Evolutionary conservation across 1,140 invertebrate genomes (phyloP).

Genomic region (Zaprionus capensis): DNA sequence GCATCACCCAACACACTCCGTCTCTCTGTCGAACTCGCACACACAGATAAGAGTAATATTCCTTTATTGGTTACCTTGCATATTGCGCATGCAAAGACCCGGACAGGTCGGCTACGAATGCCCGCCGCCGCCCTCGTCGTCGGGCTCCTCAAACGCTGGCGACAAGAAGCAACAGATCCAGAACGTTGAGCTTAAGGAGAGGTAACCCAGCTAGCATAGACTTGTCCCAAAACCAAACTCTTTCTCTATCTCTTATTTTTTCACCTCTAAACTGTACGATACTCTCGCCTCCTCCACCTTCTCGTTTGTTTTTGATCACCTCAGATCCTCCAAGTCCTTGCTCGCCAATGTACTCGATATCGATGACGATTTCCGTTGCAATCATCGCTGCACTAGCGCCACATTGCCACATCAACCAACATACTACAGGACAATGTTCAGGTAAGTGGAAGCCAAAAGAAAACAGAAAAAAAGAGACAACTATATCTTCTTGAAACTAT

Average conservation of each 20-base stretch:
- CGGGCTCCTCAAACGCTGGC: conserved; percentile 85
- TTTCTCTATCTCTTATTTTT: conserved; percentile 1
- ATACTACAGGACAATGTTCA: conserved; percentile 83
- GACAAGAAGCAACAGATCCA: conserved; percentile 85
- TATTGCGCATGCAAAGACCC: conserved; percentile 97
- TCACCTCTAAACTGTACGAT: neutral
- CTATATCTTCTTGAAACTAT: no score
- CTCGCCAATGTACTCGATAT: conserved; percentile 97
- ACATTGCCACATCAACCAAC: conserved; percentile 82
- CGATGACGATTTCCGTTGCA: conserved; percentile 94
- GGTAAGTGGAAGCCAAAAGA: conserved; percentile 47
- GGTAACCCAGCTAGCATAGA: conserved; percentile 64
- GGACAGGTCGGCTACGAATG: conserved; percentile 87
- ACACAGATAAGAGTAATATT: conserved; percentile 95
- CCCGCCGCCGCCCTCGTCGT: conserved; percentile 86
- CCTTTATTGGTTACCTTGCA: conserved; percentile 97
- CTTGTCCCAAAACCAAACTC: neutral
- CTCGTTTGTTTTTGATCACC: neutral
- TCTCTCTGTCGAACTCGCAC: conserved; percentile 76
- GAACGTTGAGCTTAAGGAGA: conserved; percentile 84
- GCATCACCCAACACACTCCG: conserved; percentile 78
- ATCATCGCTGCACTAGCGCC: conserved; percentile 83
- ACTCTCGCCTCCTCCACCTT: neutral
- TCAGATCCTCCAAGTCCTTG: conserved; percentile 93
- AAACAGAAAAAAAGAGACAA: neutral